Percentiles rank a stretch among this genome's conserved stretches.
phyloP scores from a whole-genome alignment of 2,888 invertebrate genomes.

The Dicyrtomina minuta region DNA sequence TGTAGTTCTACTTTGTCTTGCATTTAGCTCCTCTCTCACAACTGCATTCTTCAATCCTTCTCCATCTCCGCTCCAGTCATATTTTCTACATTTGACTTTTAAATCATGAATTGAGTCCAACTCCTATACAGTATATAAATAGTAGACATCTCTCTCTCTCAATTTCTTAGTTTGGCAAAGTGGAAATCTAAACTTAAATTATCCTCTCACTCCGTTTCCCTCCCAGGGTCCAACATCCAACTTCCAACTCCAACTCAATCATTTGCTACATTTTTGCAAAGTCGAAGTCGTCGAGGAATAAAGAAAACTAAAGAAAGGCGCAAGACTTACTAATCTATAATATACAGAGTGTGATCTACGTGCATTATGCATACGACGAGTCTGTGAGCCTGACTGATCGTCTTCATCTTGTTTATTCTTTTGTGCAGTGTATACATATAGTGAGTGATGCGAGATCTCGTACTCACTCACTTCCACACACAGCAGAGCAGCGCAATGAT shows the following conservation, averaged over 20 bases:
- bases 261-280: background rate
- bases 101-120: slow-evolving; percentile 1
- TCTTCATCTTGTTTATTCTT: slow-evolving; percentile 25
- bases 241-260: background rate
- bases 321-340: no score
- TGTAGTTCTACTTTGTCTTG: background rate
- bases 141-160: background rate
- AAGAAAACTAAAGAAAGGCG: slow-evolving; percentile 7
- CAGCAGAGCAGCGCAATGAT: background rate
- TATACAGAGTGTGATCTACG: no score
- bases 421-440: slow-evolving; percentile 16
- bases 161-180: background rate
- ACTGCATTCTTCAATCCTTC: background rate
- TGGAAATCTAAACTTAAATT: slow-evolving; percentile 3
- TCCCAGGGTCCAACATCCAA: no score
- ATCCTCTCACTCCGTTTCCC: background rate
- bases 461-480: slow-evolving; percentile 1
- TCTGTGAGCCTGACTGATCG: no score
- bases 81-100: slow-evolving; percentile 3
- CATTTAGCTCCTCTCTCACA: background rate
- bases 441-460: background rate
- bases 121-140: background rate
- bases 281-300: background rate
- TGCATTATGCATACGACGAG: no score
- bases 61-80: background rate